phyloP scores from a whole-genome alignment of 2,888 invertebrate species.

The Lacanobia wlatinum region DNA sequence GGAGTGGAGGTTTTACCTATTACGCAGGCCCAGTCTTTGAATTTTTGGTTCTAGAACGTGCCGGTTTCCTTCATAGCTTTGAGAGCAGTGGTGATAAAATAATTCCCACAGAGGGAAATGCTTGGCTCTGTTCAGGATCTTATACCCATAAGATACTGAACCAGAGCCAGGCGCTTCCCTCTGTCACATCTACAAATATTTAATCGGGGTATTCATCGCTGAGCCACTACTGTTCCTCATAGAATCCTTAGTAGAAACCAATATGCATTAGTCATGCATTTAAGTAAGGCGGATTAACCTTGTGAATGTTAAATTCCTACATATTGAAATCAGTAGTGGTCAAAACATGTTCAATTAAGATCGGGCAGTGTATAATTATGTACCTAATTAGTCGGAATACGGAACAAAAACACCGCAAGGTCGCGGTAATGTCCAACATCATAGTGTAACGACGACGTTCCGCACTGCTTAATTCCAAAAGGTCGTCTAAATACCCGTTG shows the following conservation, averaged over 20 bases:
- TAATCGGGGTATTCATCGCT: too few relatives aligned
- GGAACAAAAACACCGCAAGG: constrained; percentile 1
- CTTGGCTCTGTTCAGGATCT: too few relatives aligned
- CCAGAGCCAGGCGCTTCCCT: too few relatives aligned
- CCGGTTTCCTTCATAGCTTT: too few relatives aligned
- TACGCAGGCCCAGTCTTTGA: too few relatives aligned
- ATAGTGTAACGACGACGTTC: constrained; percentile 3
- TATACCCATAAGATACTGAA: too few relatives aligned
- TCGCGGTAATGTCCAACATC: background rate
- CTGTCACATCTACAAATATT: too few relatives aligned
- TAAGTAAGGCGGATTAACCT: background rate
- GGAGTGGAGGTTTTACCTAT: too few relatives aligned
- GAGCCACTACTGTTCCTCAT: background rate
- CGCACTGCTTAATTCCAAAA: constrained; percentile 18
- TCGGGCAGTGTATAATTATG: background rate
- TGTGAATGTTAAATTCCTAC: background rate
- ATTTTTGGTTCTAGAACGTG: too few relatives aligned
- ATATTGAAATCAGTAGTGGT: background rate
- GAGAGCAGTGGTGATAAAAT: background rate
- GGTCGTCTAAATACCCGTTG: background rate
- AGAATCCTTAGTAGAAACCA: background rate
- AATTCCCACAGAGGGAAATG: background rate
- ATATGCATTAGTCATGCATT: background rate
- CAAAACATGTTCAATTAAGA: background rate
- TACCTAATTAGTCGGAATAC: background rate